Conservation (phyloP, 1,140 invertebrate species). For the Apocrypta bakeri region DNA sequence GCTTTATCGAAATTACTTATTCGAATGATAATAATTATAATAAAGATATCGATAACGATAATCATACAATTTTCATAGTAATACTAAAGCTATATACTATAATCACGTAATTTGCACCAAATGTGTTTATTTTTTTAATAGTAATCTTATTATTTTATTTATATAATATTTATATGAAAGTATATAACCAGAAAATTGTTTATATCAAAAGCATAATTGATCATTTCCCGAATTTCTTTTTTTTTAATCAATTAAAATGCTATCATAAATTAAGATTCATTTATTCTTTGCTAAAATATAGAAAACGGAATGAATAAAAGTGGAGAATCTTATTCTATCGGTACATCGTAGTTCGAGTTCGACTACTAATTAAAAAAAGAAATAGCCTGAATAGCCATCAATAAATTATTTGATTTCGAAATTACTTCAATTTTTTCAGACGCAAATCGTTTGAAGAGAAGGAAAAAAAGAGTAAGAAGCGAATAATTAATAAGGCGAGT, state of each 20-base stretch:
- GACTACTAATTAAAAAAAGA: neutral
- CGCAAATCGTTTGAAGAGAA: neutral
- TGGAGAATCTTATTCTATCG: neutral
- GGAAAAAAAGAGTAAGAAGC: neutral
- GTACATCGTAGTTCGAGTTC: neutral
- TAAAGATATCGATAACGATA: neutral
- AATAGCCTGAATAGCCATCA: no score
- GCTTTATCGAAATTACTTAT: no score
- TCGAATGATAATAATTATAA: neutral
- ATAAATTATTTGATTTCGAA: neutral
- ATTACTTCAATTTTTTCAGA: constrained; percentile 2
- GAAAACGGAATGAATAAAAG: neutral
- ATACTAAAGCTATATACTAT: no score
- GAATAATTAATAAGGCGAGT: neutral
- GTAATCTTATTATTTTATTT: neutral
- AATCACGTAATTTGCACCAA: neutral
- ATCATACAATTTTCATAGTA: neutral
- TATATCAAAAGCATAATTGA: no score
- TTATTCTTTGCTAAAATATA: neutral
- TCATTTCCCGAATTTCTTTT: neutral
- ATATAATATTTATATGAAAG: neutral
- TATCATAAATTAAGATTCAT: neutral
- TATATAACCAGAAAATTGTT: neutral
- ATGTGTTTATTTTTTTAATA: neutral
- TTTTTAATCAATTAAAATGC: neutral